Evolutionary conservation across 2,113 vertebrate genomes (phyloP), one percentile per base, ranked within the genome.

Genomic region (Chloropsis hardwickii): DNA sequence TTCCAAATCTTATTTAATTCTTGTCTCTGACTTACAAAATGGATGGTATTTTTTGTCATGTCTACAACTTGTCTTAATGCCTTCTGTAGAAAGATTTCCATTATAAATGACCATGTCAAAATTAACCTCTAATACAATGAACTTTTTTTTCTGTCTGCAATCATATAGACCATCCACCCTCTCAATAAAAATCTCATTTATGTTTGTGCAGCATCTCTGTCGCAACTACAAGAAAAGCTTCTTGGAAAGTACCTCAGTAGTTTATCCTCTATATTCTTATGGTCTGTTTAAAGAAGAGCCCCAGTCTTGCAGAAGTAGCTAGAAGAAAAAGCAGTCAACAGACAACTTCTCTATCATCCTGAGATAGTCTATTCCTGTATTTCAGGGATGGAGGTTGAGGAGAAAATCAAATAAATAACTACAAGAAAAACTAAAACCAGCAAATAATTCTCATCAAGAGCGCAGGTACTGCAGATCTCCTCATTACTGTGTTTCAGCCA

Each of bases 141-240:
- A 79, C 25, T 76, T 67, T 35, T 95, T 64, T 84, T 91, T 51
- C 40, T 72, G 27, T 65, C 84, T 84, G 23, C 60, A 84, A 25
- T 83, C 9, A 4, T 66, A 73, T 33, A 78, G 35, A 51, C 37
- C 65, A 65, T 85, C 57, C 72, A 76, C n/a, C 15, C 23, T 86
- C 77, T 91, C 77, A 89, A 74, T 88, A 81, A 87, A 94, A 95
- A 91, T 91, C 44, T 13, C 35, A 48, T 95, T 95, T 95, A 42
- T 87, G 83, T 87, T 86, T 91, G 61, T 76, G 69, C n/a, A 67
- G 28, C 37, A 79, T 95, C 73, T 94, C 84, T 9, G 22, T 82
- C 53, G 81, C 65, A 92, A 54, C 77, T 87, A 50, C 56, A 95
- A 77, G 57, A 82, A 94, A 92, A 78, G 14, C 31, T 82, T 91